Base-by-base conservation (phyloP, 2,888 invertebrate genomes). In the Timema podura region DNA sequence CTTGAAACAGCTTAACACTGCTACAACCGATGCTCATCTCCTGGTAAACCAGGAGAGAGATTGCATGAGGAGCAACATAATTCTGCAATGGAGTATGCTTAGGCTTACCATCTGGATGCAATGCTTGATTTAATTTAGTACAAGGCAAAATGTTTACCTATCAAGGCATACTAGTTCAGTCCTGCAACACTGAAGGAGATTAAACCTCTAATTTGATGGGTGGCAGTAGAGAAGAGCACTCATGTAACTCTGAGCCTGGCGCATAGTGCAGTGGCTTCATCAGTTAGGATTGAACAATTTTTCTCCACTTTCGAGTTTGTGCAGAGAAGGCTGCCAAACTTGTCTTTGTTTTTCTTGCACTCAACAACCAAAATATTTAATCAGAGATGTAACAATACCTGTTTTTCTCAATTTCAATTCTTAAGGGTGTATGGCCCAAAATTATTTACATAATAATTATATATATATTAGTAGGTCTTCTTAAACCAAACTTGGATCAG, bases 51-150 rank as follows among this genome's bases (percentile, higher is more conserved):
- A 65, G n/a, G 47, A 15, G 47, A 47, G 16, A 5, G 65, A 47
- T n/a, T 65, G 65, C 45, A 48, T 47, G 48, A 65, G 47, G 65
- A 65, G 65, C 65, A 65, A 48, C 65, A n/a, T 48, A 2, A 65
- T 15, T 65, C 47, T 65, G 48, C 6, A 11, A 48, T 65, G 65
- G 65, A 65, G 11, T 65, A 65, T 48, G 7, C 10, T 65, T 15
- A 6, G 48, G 47, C 59, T 44, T 54, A 54, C 54, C 54, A 54
- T 16, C 54, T 16, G 16, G 54, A 54, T 10, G 54, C 54, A 54
- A 54, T 54, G 54, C 54, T 16, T 10, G 54, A 54, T 54, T 6
- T 65, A n/a, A 49, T 49, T 49, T 10, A 49, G 49, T 49, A 49
- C 49, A 49, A 49, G 49, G 49, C 49, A 49, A 49, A 49, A 49